These are phyloP conservation scores for Agonopterix arenella DNA, from an alignment of 2,888 invertebrate genomes.

Conservation along the genomic window DNA sequence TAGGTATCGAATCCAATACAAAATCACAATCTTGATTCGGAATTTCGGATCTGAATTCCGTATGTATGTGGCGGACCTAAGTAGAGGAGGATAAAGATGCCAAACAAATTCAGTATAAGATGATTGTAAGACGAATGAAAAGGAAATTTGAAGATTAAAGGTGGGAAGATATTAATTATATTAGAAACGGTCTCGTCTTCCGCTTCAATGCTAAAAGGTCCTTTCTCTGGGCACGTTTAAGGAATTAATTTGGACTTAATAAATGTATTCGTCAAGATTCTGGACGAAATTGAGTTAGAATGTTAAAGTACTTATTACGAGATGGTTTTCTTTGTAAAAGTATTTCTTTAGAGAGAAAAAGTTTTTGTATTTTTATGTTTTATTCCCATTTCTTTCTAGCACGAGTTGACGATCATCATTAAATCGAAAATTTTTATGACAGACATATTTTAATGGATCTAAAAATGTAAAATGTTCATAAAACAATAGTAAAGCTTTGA, in stretches of 20 bases:
- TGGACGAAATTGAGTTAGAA: constrained; percentile 36
- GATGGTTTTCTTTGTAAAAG: constrained; percentile 18
- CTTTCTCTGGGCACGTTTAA: constrained; percentile 26
- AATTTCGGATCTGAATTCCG: no score
- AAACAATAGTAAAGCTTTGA: no score
- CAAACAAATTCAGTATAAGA: not conserved
- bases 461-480: no score
- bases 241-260: constrained; percentile 41
- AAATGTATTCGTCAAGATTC: constrained; percentile 46
- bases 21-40: no score
- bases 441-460: no score
- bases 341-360: no score
- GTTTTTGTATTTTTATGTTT: no score
- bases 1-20: no score
- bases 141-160: constrained; percentile 37
- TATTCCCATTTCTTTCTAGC: no score
- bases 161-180: constrained; percentile 49
- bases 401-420: no score
- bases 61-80: no score
- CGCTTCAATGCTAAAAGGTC: constrained; percentile 34
- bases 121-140: not conserved
- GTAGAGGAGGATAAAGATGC: not conserved
- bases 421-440: no score
- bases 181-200: constrained; percentile 37
- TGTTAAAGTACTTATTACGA: constrained; percentile 19